Base-by-base conservation (phyloP, 2,113 vertebrate genomes). In the Spea multiplicata region DNA sequence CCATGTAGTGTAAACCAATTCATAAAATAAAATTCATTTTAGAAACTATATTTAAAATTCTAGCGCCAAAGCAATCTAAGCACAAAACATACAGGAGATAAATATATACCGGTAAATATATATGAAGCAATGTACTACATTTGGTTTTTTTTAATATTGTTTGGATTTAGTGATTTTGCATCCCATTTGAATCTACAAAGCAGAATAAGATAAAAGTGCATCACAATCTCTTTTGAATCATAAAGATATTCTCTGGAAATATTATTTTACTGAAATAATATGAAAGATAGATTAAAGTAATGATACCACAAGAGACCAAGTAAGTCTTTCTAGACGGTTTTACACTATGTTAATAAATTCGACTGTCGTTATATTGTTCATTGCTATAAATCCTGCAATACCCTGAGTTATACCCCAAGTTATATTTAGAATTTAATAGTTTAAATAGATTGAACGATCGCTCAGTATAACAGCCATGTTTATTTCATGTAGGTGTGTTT, bases 201-300 rank as follows among this genome's bases (percentile, higher is more conserved):
- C 10, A 71, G 57, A 74, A 12, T 10, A 8, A 2, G 12, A n/a
- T 64, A 52, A 62, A 44, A 61, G 4, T 74, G 10, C 57, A 74
- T 59, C 46, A 46, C 8, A 47, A 61, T 74, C 55, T 48, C 44
- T 47, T 74, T 48, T 71, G 47, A 59, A 74, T 73, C 30, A 72
- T 59, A 72, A 72, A 57, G 30, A n/a, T 44, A 57, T 57, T 55
- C 59, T 16, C 53, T 72, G 9, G 30, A 30, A 59, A 59, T 72
- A 30, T 50, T 70, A 50, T 70, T 53, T 9, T 53, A 50, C 17
- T 55, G 4, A 14, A n/a, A 70, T 17, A 16, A 12, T 73, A 61
- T 46, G 44, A 6, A 44, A 66, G 14, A 75, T 50, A 17, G 48
- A 75, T 75, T 75, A 66, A 14, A 52, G 8, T 66, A 62, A 44